Percentiles rank a stretch among this genome's conserved stretches.
phyloP scores from a whole-genome alignment of 2,113 vertebrate genomes.

The Etheostoma spectabile region DNA sequence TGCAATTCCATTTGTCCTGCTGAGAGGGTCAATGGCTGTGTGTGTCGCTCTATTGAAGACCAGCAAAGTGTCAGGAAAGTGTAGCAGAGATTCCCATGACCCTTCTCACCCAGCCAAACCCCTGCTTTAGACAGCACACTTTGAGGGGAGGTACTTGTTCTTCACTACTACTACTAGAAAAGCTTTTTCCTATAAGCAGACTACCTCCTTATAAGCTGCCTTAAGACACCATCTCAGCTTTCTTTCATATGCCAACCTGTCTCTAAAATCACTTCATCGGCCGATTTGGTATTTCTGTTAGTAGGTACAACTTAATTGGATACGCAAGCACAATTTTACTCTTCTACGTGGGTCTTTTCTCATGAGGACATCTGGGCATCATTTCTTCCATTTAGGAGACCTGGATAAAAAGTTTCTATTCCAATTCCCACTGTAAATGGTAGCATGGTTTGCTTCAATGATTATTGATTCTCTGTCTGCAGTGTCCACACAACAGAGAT shows the following conservation, averaged over 20 bases:
- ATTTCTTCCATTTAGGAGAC: constrained; percentile 7
- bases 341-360: background rate
- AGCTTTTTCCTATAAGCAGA: constrained; percentile 5
- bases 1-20: constrained; percentile 28
- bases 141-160: constrained; percentile 7
- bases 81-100: constrained; percentile 40
- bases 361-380: constrained; percentile 3
- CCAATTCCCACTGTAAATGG: constrained; percentile 49
- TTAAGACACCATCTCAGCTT: constrained; percentile 18
- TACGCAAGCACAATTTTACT: background rate
- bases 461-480: constrained; percentile 49
- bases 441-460: constrained; percentile 36
- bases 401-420: constrained; percentile 21
- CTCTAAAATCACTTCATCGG: background rate
- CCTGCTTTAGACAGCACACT: constrained; percentile 18
- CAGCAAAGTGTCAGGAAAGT: constrained; percentile 40
- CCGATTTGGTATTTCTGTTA: background rate
- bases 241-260: background rate
- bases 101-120: constrained; percentile 21
- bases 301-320: background rate
- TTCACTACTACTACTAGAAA: constrained; percentile 1
- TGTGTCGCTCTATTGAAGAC: constrained; percentile 32
- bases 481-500: constrained; percentile 28
- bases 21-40: constrained; percentile 11
- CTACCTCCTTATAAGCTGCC: constrained; percentile 21